These are phyloP conservation scores for Ectemnius lituratus DNA, from an alignment of 2,888 invertebrate genomes.

Conservation along the genomic window DNA sequence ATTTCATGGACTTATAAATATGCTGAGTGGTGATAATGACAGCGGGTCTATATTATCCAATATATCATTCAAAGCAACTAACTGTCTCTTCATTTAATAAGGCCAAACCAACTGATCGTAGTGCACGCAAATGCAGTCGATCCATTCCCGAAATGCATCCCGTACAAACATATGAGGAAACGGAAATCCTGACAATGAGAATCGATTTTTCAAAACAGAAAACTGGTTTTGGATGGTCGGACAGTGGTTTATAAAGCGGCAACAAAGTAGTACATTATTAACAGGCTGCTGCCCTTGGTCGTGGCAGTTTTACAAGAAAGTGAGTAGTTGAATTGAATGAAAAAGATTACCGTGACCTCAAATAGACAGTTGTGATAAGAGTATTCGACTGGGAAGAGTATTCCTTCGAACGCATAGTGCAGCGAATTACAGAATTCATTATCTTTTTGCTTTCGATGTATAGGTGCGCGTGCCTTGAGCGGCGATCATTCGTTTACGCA, in stretches of 20 bases:
- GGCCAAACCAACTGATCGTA: no score
- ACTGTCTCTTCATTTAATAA: no score
- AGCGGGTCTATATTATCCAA: not conserved
- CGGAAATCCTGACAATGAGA: conserved; percentile 2
- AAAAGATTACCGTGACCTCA: not conserved
- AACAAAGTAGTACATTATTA: conserved; percentile 1
- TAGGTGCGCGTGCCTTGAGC: conserved; percentile 23
- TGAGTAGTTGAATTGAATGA: conserved; percentile 4
- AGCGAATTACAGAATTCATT: conserved; percentile 55
- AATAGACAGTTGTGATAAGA: not conserved
- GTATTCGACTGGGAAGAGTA: conserved; percentile 6
- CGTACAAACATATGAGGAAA: not conserved
- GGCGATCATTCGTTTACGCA: conserved; percentile 19
- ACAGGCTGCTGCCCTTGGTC: not conserved
- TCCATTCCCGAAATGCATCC: no score
- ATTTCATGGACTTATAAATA: not conserved
- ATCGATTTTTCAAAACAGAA: not conserved
- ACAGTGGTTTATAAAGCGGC: not conserved
- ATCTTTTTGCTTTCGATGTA: conserved; percentile 54
- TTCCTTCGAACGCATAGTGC: conserved; percentile 17
- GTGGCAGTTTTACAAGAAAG: not conserved
- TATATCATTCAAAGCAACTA: not conserved
- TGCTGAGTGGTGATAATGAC: not conserved
- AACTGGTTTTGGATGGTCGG: not conserved
- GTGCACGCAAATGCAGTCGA: no score